phyloP scores from a whole-genome alignment of 1,140 invertebrate species.

The Bombus balteatus region DNA sequence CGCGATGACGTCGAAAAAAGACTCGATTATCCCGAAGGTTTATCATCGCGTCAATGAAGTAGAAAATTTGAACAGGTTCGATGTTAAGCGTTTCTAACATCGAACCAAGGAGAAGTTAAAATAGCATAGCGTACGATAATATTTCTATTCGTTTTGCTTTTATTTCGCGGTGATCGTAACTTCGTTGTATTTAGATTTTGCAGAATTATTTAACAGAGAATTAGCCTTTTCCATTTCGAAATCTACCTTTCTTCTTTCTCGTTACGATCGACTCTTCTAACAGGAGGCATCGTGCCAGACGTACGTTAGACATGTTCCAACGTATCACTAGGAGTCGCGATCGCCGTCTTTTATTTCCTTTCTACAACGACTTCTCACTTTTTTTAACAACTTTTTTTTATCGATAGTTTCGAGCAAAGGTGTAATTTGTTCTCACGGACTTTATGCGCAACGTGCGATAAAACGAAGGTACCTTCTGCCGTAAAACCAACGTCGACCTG shows the following conservation, averaged over 20 bases:
- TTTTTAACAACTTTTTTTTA: background rate
- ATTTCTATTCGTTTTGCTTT: too few relatives aligned
- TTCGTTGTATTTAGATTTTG: background rate
- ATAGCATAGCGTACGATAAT: too few relatives aligned
- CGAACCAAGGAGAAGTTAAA: background rate
- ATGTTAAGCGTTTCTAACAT: background rate
- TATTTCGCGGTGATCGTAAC: background rate
- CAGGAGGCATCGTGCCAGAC: slow-evolving; percentile 28
- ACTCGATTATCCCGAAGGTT: slow-evolving; percentile 9
- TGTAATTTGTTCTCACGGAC: background rate
- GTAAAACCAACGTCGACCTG: background rate
- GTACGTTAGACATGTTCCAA: slow-evolving; percentile 1
- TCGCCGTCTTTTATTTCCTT: background rate
- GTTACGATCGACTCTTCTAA: slow-evolving; percentile 25
- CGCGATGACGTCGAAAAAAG: background rate
- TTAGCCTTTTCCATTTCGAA: background rate
- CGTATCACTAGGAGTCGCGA: background rate
- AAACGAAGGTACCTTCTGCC: background rate
- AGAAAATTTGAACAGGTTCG: background rate
- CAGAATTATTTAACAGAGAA: background rate
- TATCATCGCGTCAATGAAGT: background rate
- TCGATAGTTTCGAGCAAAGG: background rate
- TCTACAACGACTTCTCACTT: too few relatives aligned
- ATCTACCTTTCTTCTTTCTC: background rate
- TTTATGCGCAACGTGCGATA: background rate